Conservation (phyloP, 2,113 vertebrate species). For the Porphyrio hochstetteri region DNA sequence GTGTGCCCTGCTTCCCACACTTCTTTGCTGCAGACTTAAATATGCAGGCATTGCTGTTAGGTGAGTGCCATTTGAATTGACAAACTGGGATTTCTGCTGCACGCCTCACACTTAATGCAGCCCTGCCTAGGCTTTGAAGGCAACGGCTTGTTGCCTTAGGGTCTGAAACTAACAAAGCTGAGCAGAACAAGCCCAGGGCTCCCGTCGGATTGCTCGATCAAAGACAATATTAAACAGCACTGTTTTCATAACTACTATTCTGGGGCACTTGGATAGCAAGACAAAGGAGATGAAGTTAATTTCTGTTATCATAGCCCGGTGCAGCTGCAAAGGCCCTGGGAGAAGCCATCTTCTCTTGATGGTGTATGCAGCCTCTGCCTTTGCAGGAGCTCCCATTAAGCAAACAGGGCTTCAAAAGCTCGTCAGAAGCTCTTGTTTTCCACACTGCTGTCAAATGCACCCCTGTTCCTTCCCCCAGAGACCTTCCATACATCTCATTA, state of each 20-base stretch:
- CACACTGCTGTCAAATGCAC: rapidly evolving
- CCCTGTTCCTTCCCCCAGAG: background rate
- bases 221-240: slow-evolving; percentile 75
- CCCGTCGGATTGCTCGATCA: slow-evolving; percentile 72
- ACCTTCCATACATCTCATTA: background rate
- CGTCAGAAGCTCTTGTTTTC: background rate
- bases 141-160: slow-evolving; percentile 73
- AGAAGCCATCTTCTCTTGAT: slow-evolving; percentile 64
- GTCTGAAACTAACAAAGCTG: slow-evolving; percentile 73
- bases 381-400: slow-evolving; percentile 36
- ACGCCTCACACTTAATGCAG: background rate
- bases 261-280: slow-evolving; percentile 57
- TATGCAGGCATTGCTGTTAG: slow-evolving; percentile 40
- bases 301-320: slow-evolving; percentile 65
- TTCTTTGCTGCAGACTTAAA: slow-evolving; percentile 30
- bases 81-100: slow-evolving; percentile 69
- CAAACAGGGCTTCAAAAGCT: slow-evolving; percentile 20
- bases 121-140: slow-evolving; percentile 69
- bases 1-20: background rate
- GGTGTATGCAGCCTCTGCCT: slow-evolving; percentile 20
- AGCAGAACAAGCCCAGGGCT: slow-evolving; percentile 65
- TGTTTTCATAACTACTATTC: slow-evolving; percentile 74
- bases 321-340: slow-evolving; percentile 48
- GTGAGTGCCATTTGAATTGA: slow-evolving; percentile 70
- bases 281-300: slow-evolving; percentile 67